Conservation (phyloP, 1,140 invertebrate genomes). For the Bombyx mori region DNA sequence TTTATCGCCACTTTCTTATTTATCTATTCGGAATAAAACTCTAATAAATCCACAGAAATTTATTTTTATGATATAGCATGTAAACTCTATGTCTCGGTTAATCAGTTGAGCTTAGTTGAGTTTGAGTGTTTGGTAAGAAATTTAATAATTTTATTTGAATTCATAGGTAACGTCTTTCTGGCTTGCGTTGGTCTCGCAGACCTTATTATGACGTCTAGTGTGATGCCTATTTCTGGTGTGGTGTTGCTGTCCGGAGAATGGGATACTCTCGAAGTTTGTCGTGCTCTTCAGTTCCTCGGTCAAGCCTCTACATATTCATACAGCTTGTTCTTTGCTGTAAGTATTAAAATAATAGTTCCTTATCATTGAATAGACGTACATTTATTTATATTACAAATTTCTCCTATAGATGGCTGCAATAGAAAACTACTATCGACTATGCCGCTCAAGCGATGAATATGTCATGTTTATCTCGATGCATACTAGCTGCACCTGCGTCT, state of each 20-base stretch:
- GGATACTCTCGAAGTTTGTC: conserved; percentile 75
- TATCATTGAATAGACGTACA: background rate
- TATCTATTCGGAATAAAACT: no score
- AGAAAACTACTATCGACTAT: conserved; percentile 77
- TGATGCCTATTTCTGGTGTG: conserved; percentile 80
- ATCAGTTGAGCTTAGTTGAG: no score
- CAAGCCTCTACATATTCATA: conserved; percentile 55
- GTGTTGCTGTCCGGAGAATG: conserved; percentile 76
- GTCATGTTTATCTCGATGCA: conserved; percentile 56
- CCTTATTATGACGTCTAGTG: conserved; percentile 79
- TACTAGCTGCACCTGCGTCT: conserved; percentile 12
- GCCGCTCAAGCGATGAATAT: conserved; percentile 70
- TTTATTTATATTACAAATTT: conserved; percentile 1
- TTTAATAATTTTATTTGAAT: conserved; percentile 1
- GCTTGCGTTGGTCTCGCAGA: conserved; percentile 85
- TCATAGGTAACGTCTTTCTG: conserved; percentile 83
- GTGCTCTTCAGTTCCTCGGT: conserved; percentile 78
- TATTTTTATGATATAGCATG: no score
- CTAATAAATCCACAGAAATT: no score
- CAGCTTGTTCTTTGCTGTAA: conserved; percentile 77
- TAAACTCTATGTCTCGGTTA: no score
- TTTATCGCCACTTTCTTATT: no score
- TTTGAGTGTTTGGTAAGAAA: no score
- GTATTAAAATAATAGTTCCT: conserved; percentile 9
- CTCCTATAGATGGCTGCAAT: conserved; percentile 53